Evolutionary conservation across 1,140 invertebrate species (phyloP).

Genomic region (Telenomus remus): DNA sequence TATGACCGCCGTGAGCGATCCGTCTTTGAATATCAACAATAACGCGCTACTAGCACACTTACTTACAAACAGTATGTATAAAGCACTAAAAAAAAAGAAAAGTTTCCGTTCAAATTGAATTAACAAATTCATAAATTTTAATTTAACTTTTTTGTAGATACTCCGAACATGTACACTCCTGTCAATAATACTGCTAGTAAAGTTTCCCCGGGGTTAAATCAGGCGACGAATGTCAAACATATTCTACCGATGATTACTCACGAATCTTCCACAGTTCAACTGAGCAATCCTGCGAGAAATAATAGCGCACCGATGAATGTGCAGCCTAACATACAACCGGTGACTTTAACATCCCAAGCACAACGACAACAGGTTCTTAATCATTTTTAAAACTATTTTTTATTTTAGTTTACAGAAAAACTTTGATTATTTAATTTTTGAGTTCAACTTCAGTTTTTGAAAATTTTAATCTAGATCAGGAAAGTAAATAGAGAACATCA

Average conservation of each 20-base stretch:
- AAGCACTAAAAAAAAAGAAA: no score
- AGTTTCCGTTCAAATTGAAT: no score
- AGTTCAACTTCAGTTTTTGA: no score
- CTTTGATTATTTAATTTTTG: no score
- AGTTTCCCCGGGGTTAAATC: slow-evolving; percentile 52
- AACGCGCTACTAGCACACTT: slow-evolving; percentile 81
- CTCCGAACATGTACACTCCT: slow-evolving; percentile 64
- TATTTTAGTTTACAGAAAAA: neutral
- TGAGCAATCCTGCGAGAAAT: slow-evolving; percentile 67
- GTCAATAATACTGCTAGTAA: slow-evolving; percentile 65
- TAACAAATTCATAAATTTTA: neutral
- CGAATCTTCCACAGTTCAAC: slow-evolving; percentile 61
- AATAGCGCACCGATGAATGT: slow-evolving; percentile 71
- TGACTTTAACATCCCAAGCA: slow-evolving; percentile 69
- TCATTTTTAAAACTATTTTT: neutral
- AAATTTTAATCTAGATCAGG: no score
- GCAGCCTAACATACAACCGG: slow-evolving; percentile 62
- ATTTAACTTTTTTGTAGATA: slow-evolving; percentile 52
- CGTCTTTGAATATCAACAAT: slow-evolving; percentile 75
- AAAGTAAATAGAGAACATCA: no score
- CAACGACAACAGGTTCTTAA: slow-evolving; percentile 65
- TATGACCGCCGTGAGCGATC: slow-evolving; percentile 77
- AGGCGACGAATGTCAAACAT: slow-evolving; percentile 63
- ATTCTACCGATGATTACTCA: slow-evolving; percentile 67
- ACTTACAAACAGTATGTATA: slow-evolving; percentile 77